Conservation (phyloP, 2,888 invertebrate species). For the Drosophila imparisetae region DNA sequence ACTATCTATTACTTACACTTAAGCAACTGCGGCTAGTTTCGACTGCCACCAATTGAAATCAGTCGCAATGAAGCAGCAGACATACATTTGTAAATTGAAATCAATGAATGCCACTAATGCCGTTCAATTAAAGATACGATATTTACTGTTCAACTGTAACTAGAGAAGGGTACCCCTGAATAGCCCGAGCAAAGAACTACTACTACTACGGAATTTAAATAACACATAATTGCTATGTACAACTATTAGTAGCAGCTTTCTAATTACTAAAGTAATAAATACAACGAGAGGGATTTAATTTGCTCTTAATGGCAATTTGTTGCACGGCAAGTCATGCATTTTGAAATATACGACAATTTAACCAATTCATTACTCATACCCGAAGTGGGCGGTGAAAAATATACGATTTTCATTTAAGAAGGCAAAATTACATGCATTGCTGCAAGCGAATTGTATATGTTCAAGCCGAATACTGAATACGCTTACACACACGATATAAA, state of each 20-base stretch:
- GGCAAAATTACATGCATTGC: not conserved
- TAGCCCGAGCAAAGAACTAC: not conserved
- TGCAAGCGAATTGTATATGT: not conserved
- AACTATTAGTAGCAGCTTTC: not conserved
- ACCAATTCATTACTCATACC: constrained; percentile 7
- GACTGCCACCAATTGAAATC: constrained; percentile 29
- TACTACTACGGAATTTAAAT: not conserved
- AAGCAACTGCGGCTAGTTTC: constrained; percentile 60
- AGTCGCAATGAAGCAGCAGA: constrained; percentile 17
- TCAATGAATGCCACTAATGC: not conserved
- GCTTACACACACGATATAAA: no score
- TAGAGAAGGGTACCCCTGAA: not conserved
- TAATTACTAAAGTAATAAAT: not conserved
- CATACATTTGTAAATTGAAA: not conserved
- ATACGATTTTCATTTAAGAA: not conserved
- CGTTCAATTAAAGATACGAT: not conserved
- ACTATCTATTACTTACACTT: constrained; percentile 44
- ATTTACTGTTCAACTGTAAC: not conserved
- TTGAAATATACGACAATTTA: constrained; percentile 10
- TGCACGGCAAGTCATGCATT: not conserved
- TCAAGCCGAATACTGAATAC: no score
- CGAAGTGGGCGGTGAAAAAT: not conserved
- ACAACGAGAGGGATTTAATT: not conserved
- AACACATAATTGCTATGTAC: not conserved
- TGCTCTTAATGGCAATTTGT: not conserved